Evolutionary conservation across 2,797 vertebrate genomes (phyloP).

Genomic region (Alosa sapidissima): DNA sequence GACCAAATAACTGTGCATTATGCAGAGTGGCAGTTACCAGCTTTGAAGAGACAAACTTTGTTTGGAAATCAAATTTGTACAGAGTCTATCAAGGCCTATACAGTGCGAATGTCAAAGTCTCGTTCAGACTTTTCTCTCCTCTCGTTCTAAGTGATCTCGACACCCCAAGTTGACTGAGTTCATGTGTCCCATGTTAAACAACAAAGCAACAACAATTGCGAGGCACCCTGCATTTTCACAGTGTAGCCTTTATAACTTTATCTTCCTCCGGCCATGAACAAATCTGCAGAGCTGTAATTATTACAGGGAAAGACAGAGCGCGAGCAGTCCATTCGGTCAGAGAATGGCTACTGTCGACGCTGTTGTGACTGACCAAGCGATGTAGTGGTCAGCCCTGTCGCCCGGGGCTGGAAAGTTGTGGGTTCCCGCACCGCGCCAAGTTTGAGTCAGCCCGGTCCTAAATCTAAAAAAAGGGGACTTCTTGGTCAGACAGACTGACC

Average conservation of each 20-base stretch:
- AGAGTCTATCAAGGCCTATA: constrained; percentile 7
- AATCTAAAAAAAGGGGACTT: constrained; percentile 62
- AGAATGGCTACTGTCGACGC: constrained; percentile 51
- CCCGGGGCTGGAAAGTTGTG: constrained; percentile 63
- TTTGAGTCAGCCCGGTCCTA: constrained; percentile 60
- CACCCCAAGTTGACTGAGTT: constrained; percentile 36
- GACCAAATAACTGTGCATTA: constrained; percentile 23
- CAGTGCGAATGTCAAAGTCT: background rate
- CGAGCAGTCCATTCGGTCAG: constrained; percentile 49
- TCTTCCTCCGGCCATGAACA: constrained; percentile 40
- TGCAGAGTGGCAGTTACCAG: constrained; percentile 12
- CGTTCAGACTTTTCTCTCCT: background rate
- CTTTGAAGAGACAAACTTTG: constrained; percentile 17
- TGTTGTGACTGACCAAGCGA: constrained; percentile 56
- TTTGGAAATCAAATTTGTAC: constrained; percentile 19
- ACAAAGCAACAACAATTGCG: constrained; percentile 32
- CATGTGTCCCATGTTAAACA: constrained; percentile 22
- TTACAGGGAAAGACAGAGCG: constrained; percentile 52
- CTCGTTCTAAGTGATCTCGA: background rate
- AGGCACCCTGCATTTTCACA: constrained; percentile 35
- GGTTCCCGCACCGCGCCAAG: constrained; percentile 50
- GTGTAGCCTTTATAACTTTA: constrained; percentile 50
- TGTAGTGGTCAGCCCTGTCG: constrained; percentile 62
- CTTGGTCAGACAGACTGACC: constrained; percentile 59
- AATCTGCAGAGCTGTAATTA: constrained; percentile 51